These are phyloP conservation scores for Nibea coibor DNA, from an alignment of 2,113 vertebrate species.

Conservation along the genomic window DNA sequence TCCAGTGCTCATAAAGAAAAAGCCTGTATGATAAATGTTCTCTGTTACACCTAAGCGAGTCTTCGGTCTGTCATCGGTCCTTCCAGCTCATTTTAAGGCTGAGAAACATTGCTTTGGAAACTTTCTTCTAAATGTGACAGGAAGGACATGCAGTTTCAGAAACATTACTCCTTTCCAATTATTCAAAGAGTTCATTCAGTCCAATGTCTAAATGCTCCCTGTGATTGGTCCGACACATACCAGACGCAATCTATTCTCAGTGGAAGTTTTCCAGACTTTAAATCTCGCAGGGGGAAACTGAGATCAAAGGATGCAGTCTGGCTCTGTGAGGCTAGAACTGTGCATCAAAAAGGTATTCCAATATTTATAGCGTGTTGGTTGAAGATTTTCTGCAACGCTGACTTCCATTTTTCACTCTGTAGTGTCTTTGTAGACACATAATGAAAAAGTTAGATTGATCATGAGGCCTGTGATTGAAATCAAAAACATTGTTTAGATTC, in stretches of 20 bases:
- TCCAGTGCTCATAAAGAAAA: background rate
- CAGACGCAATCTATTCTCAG: background rate
- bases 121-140: background rate
- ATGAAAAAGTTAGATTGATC: background rate
- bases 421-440: background rate
- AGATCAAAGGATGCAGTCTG: constrained; percentile 30
- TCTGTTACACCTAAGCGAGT: no score
- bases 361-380: constrained; percentile 15
- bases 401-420: background rate
- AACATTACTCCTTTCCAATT: background rate
- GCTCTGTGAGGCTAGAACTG: background rate
- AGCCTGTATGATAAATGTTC: background rate
- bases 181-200: background rate
- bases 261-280: constrained; percentile 44
- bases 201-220: background rate
- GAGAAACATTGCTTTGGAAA: background rate
- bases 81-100: background rate
- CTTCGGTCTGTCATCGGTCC: background rate
- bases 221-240: background rate
- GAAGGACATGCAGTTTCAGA: background rate
- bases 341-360: background rate
- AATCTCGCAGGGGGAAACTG: background rate
- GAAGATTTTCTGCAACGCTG: background rate
- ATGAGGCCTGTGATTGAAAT: background rate
- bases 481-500: no score